Conservation (phyloP, 2,113 vertebrate genomes). For the Petaurus breviceps region DNA sequence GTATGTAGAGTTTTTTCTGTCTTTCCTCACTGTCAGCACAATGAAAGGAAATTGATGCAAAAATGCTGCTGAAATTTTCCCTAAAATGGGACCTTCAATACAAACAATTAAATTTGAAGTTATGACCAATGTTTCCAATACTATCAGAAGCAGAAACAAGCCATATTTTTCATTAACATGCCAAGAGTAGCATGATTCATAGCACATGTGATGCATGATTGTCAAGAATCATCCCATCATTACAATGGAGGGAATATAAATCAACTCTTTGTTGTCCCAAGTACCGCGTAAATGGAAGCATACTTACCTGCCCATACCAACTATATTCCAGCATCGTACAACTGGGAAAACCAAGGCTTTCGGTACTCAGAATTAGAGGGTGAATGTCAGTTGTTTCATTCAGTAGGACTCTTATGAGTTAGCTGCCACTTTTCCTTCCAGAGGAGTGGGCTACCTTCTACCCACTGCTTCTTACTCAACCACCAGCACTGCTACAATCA, state of each 20-base stretch:
- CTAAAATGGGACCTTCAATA: background rate
- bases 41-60: slow-evolving; percentile 41
- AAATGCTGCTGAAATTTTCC: background rate
- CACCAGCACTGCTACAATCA: slow-evolving; percentile 83
- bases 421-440: slow-evolving; percentile 79
- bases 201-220: slow-evolving; percentile 63
- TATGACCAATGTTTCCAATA: background rate
- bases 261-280: slow-evolving; percentile 26
- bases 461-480: slow-evolving; percentile 82
- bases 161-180: slow-evolving; percentile 56
- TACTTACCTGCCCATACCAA: slow-evolving; percentile 97
- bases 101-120: background rate
- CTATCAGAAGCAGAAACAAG: background rate
- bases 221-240: slow-evolving; percentile 76
- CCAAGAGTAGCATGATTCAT: slow-evolving; percentile 70
- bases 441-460: slow-evolving; percentile 78
- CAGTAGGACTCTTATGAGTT: slow-evolving; percentile 80
- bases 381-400: slow-evolving; percentile 78
- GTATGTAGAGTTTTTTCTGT: slow-evolving; percentile 5
- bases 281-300: slow-evolving; percentile 71
- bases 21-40: background rate
- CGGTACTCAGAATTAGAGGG: slow-evolving; percentile 75
- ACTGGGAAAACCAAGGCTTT: slow-evolving; percentile 73
- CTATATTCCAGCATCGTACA: slow-evolving; percentile 96
- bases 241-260: slow-evolving; percentile 73